Base-by-base conservation (phyloP, 2,113 vertebrate species). In the Myrmecobius fasciatus region DNA sequence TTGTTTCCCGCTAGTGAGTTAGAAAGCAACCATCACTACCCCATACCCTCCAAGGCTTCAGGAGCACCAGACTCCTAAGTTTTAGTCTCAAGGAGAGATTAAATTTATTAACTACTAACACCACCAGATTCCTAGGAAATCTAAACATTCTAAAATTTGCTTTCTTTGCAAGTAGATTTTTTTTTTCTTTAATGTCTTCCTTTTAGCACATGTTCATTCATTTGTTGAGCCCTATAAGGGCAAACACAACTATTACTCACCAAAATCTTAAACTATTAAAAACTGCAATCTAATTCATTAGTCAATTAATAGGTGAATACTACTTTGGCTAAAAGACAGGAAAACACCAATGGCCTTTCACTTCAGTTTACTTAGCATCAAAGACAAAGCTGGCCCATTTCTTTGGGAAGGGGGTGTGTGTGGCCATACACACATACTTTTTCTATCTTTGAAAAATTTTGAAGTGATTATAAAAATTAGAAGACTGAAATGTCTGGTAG, bases 121-220 rank as follows among this genome's bases (percentile, higher is more conserved):
- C 22, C 67, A 83, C 43, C n/a, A 83, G 53, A 96, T 91, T 89
- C 91, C 93, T 83, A 89, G 53, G 92, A 88, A 95, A 94, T 89
- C 90, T 89, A 88, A 88, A 91, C 89, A 53, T 52, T 94, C 52
- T 96, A 92, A 89, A 53, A 52, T 46, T 95, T 95, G 90, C 46
- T 90, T 91, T 88, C 60, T 95, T 91, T n/a, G 60, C 47, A 7
- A 97, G 97, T 97, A 97, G 97, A 96, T 98, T 97, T 97, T 97
- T 96, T 98, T 97, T 97, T 96, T 95, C 95, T 67, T 31, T 75
- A 96, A 90, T 24, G 0, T 92, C 52, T 91, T 53, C 96, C 95
- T 97, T 94, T 91, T 94, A 14, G 36, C 20, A 60, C 1, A 46
- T 53, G 67, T 83, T 46, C 3, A 93, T 96, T 92, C 89, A 60